These are phyloP conservation scores for Dicrurus megarhynchus DNA, from an alignment of 2,113 vertebrate species.

Conservation along the genomic window DNA sequence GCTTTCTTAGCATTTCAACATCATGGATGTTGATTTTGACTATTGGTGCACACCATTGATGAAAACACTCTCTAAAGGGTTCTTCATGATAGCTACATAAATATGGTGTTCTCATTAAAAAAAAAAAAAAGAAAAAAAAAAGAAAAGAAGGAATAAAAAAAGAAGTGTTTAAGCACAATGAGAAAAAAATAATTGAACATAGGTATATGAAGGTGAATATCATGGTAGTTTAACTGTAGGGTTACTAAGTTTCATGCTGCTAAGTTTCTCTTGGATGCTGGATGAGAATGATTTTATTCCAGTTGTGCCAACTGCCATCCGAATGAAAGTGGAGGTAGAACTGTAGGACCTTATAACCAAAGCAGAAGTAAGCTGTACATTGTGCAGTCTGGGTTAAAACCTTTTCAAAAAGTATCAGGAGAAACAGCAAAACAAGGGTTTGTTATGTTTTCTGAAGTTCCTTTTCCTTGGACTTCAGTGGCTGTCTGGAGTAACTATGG, in stretches of 20 bases:
- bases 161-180: background rate
- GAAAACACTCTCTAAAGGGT: background rate
- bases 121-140: background rate
- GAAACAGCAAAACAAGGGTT: background rate
- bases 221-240: background rate
- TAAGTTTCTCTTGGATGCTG: background rate
- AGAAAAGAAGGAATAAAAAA: background rate
- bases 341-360: background rate
- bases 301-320: background rate
- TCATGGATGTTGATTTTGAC: background rate
- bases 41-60: background rate
- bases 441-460: background rate
- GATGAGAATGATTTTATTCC: background rate
- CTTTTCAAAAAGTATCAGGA: background rate
- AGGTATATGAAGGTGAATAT: background rate
- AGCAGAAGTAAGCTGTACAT: background rate
- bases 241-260: background rate
- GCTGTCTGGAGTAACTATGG: background rate
- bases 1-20: background rate
- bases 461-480: background rate
- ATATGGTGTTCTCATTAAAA: fast-evolving
- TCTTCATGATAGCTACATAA: background rate
- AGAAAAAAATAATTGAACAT: background rate
- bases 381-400: background rate
- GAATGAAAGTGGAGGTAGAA: background rate